Percentiles rank a stretch among this genome's conserved stretches.
Conservation (phyloP, 2,797 vertebrate species). For the Taeniopygia guttata region DNA sequence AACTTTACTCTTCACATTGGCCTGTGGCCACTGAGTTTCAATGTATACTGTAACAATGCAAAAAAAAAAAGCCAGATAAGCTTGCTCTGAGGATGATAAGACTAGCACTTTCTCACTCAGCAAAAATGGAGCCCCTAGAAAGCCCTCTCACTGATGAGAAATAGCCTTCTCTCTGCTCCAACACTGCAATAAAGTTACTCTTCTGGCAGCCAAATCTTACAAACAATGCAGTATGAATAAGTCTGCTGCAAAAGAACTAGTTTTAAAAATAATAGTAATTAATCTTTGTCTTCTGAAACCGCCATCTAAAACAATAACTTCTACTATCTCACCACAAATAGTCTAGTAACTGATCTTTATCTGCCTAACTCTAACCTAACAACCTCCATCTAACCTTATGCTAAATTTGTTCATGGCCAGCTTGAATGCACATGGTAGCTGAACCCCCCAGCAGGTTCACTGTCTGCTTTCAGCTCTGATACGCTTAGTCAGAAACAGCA, state of each 20-base stretch:
- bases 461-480: background rate
- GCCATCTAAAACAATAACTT: background rate
- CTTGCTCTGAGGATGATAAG: background rate
- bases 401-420: background rate
- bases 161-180: background rate
- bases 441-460: background rate
- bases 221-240: background rate
- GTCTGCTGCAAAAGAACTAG: background rate
- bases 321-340: background rate
- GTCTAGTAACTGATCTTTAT: background rate
- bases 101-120: background rate
- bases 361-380: background rate
- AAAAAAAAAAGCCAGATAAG: background rate
- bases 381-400: background rate
- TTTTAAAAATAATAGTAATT: background rate
- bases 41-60: background rate
- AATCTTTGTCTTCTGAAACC: background rate
- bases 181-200: background rate
- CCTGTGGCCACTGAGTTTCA: background rate
- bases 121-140: background rate
- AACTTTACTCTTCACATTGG: background rate
- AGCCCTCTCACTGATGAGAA: background rate
- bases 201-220: background rate
- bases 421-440: background rate
- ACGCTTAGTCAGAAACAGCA: background rate